Conservation (phyloP, 2,888 invertebrate genomes). For the Drosophila phalerata region DNA sequence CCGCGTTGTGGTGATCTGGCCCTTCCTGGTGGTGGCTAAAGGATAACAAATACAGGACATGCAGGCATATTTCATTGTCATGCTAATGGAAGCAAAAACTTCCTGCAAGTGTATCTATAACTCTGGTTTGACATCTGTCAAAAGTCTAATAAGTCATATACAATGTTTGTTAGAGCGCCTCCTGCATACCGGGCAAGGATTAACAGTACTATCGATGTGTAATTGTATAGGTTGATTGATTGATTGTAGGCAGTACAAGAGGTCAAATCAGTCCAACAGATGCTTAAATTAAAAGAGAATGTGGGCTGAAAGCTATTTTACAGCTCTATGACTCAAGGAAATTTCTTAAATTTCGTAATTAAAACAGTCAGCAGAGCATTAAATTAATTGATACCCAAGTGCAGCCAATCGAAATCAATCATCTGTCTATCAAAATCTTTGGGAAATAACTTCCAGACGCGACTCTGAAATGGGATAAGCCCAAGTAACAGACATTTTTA, state of each 20-base stretch:
- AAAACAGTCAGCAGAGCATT: slow-evolving; percentile 61
- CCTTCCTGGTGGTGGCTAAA: slow-evolving; percentile 29
- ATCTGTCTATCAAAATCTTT: slow-evolving; percentile 40
- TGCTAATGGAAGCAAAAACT: slow-evolving; percentile 49
- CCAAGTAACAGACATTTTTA: slow-evolving; percentile 32
- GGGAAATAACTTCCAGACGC: slow-evolving; percentile 13
- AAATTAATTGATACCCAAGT: slow-evolving; percentile 67
- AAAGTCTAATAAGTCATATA: slow-evolving; percentile 79
- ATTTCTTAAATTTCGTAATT: slow-evolving; percentile 57
- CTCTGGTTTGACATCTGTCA: slow-evolving; percentile 82
- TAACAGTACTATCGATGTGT: slow-evolving; percentile 48
- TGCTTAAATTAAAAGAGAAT: too few species aligned
- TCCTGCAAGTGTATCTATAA: slow-evolving; percentile 57
- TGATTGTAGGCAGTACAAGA: slow-evolving; percentile 42
- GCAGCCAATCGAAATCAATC: slow-evolving; percentile 31
- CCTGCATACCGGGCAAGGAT: slow-evolving; percentile 55
- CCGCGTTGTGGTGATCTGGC: slow-evolving; percentile 9
- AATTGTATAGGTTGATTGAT: slow-evolving; percentile 65
- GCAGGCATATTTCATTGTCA: slow-evolving; percentile 39
- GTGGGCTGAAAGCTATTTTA: slow-evolving; percentile 5
- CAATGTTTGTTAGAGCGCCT: slow-evolving; percentile 54
- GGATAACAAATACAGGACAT: slow-evolving; percentile 30
- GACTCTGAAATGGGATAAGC: slow-evolving; percentile 8
- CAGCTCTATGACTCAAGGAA: slow-evolving; percentile 16
- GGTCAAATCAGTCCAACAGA: neutral